Conservation (phyloP, 1,140 invertebrate species). For the Ptiloglossa arizonensis region DNA sequence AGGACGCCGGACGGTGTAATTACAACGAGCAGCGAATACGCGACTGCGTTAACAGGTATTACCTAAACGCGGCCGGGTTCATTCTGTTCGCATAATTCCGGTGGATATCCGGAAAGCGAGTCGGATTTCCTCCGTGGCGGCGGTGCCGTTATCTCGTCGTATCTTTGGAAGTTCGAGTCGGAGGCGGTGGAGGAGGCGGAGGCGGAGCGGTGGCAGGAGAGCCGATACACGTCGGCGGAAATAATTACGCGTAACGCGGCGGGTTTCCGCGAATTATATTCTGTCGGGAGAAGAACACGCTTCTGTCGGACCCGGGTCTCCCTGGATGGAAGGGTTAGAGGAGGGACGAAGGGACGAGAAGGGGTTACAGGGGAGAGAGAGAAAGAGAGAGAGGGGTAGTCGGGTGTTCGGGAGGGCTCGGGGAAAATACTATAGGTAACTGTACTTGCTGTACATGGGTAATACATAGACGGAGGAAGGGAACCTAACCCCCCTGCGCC, state of each 20-base stretch:
- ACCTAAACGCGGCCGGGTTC: not conserved
- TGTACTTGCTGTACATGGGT: conserved; percentile 71
- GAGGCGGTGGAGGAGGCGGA: no score
- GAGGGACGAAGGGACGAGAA: not conserved
- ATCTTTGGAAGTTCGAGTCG: conserved; percentile 26
- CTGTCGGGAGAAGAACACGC: conserved; percentile 42
- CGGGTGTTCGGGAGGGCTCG: conserved; percentile 32
- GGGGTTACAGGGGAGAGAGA: conserved; percentile 8
- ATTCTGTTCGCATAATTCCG: conserved; percentile 2
- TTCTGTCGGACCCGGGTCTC: conserved; percentile 21
- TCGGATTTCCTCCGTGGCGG: not conserved
- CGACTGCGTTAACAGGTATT: not conserved
- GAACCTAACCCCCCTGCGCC: conserved; percentile 64
- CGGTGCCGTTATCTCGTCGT: not conserved
- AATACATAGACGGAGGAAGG: conserved; percentile 69
- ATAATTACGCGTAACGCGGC: conserved; percentile 58
- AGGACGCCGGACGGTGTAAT: no score
- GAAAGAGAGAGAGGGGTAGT: no score
- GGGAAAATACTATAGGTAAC: conserved; percentile 69
- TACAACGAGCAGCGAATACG: not conserved
- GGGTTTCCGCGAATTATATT: conserved; percentile 34
- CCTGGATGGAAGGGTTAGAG: conserved; percentile 32
- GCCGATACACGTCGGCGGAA: conserved; percentile 45
- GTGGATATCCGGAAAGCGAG: conserved; percentile 10
- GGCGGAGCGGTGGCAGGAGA: conserved; percentile 17